phyloP scores from a whole-genome alignment of 2,888 invertebrate genomes.

The Stenchaetothrips biformis region DNA sequence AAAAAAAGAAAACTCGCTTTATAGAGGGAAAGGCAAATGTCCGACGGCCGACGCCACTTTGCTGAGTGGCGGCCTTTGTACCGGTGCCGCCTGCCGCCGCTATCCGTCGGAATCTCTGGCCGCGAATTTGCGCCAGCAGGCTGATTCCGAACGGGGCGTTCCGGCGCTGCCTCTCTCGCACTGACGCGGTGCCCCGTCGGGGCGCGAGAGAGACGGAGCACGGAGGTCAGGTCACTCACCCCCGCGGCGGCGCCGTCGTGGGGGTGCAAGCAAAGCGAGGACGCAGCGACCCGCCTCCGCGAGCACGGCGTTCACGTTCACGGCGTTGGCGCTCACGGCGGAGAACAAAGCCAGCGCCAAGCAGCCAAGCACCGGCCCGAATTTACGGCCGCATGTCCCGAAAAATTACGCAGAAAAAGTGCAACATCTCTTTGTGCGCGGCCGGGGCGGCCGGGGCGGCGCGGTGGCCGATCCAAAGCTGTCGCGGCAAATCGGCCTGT shows the following conservation, averaged over 20 bases:
- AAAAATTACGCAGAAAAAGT: neutral
- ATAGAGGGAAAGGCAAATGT: too few relatives aligned
- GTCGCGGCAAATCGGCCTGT: neutral
- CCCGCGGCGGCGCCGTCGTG: neutral
- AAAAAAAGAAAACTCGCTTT: too few relatives aligned
- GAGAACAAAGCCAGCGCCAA: neutral
- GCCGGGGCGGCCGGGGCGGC: neutral
- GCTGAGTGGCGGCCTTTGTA: too few relatives aligned
- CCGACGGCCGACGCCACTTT: too few relatives aligned
- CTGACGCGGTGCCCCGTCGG: too few relatives aligned
- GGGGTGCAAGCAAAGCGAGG: neutral
- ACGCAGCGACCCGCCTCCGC: neutral
- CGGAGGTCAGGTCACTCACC: neutral
- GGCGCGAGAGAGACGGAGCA: too few relatives aligned
- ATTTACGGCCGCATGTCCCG: neutral
- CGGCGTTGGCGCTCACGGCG: neutral
- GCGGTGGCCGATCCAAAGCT: neutral
- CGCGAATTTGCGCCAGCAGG: too few relatives aligned
- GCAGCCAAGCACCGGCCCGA: neutral
- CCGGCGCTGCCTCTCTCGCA: too few relatives aligned
- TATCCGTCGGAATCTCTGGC: too few relatives aligned
- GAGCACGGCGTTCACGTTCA: neutral
- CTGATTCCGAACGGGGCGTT: too few relatives aligned
- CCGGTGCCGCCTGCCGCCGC: too few relatives aligned
- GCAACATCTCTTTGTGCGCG: constrained; percentile 8